A percentile compares a stretch with the other conserved stretches of the same genome.
phyloP scores from a whole-genome alignment of 2,113 vertebrate genomes.

The Gobiocypris rarus region DNA sequence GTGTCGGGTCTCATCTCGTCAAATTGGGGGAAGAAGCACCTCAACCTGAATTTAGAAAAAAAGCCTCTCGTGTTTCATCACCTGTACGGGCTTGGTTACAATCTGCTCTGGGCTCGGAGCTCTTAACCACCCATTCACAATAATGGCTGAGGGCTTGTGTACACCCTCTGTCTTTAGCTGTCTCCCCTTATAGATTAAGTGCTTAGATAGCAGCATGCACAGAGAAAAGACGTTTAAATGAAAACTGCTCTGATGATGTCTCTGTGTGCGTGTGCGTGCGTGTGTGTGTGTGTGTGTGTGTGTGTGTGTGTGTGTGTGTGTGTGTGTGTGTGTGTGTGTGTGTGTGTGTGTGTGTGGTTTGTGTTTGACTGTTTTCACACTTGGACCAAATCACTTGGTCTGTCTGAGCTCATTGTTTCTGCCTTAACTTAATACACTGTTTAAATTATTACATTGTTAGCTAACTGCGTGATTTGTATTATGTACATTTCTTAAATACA shows the following conservation, averaged over 20 bases:
- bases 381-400: neutral
- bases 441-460: too few species aligned
- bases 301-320: neutral
- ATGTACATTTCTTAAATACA: too few species aligned
- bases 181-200: constrained; percentile 19
- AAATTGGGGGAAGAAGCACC: constrained; percentile 43
- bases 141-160: constrained; percentile 28
- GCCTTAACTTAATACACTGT: too few species aligned
- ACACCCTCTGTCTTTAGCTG: constrained; percentile 15
- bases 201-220: constrained; percentile 17
- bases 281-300: neutral
- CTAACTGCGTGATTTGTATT: too few species aligned
- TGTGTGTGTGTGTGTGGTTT: neutral
- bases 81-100: constrained; percentile 53
- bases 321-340: neutral
- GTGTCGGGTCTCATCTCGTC: constrained; percentile 50
- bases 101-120: constrained; percentile 15
- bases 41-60: constrained; percentile 38
- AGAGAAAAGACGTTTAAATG: constrained; percentile 12
- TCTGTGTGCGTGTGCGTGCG: neutral
- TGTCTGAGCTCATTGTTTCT: neutral
- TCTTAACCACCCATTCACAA: neutral
- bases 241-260: neutral
- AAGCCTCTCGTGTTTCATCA: constrained; percentile 62
- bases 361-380: constrained; percentile 28